Evolutionary conservation across 2,888 invertebrate genomes (phyloP).

Genomic region (Hemaris fuciformis): DNA sequence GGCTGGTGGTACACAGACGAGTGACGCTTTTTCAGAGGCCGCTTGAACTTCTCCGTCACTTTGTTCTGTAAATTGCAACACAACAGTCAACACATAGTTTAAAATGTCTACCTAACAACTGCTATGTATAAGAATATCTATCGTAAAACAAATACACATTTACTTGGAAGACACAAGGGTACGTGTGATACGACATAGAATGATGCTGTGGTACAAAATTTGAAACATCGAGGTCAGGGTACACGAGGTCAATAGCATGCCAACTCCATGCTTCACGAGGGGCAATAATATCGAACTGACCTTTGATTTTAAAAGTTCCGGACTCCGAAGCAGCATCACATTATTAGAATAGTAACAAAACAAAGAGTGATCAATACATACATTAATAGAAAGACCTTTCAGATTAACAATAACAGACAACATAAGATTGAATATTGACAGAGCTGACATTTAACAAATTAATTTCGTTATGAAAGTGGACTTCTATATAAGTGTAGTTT

Average conservation of each 20-base stretch:
- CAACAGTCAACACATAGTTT: neutral
- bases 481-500: neutral
- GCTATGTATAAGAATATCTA: conserved; percentile 22
- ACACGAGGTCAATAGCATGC: conserved; percentile 67
- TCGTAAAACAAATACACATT: conserved; percentile 22
- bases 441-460: neutral
- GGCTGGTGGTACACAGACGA: conserved; percentile 94
- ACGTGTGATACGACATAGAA: conserved; percentile 35
- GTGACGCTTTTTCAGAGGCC: conserved; percentile 93
- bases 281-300: conserved; percentile 66
- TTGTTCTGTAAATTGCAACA: conserved; percentile 84
- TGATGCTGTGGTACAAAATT: conserved; percentile 18
- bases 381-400: conserved; percentile 21
- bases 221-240: conserved; percentile 41
- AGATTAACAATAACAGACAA: neutral
- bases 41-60: conserved; percentile 92
- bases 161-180: conserved; percentile 28
- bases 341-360: conserved; percentile 69
- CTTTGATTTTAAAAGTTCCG: conserved; percentile 75
- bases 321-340: conserved; percentile 79
- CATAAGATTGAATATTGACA: neutral
- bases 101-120: neutral
- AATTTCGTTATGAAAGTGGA: neutral
- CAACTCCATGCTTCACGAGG: conserved; percentile 67
- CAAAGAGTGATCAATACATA: conserved; percentile 44